Conservation (phyloP, 2,113 vertebrate genomes). For the Prionailurus bengalensis region DNA sequence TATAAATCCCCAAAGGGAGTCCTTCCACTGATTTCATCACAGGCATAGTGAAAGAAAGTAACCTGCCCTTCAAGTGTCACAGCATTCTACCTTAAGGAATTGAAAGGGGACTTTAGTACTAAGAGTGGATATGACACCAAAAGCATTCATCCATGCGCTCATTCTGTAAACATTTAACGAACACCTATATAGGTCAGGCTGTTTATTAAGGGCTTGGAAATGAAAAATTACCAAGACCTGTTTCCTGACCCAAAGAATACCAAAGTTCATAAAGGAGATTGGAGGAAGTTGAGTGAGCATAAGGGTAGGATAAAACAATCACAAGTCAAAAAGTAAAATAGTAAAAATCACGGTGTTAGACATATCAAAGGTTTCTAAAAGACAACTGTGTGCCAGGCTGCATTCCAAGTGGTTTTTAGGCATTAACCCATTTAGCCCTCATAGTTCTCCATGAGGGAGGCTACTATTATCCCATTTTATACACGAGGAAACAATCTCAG, state of each 20-base stretch:
- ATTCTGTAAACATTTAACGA: constrained; percentile 14
- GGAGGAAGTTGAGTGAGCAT: not conserved
- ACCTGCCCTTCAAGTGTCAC: not conserved
- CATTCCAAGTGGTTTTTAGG: not conserved
- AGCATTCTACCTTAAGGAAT: not conserved
- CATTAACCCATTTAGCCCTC: not conserved
- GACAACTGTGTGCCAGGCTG: not conserved
- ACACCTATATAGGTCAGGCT: not conserved
- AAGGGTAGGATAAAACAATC: not conserved
- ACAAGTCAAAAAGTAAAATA: not conserved
- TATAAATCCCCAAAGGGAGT: not conserved
- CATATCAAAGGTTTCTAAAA: not conserved
- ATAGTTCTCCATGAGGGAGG: no score
- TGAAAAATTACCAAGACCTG: not conserved
- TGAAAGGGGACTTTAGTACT: not conserved
- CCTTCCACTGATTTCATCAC: not conserved
- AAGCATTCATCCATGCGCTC: not conserved
- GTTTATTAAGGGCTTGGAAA: not conserved
- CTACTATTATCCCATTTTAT: not conserved
- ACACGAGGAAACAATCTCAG: not conserved
- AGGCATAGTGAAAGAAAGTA: not conserved
- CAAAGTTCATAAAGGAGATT: not conserved
- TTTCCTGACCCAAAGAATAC: not conserved
- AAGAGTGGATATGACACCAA: not conserved
- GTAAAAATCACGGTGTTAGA: not conserved